These are phyloP conservation scores for Burhinus oedicnemus DNA, from an alignment of 2,113 vertebrate genomes.

Conservation along the genomic window DNA sequence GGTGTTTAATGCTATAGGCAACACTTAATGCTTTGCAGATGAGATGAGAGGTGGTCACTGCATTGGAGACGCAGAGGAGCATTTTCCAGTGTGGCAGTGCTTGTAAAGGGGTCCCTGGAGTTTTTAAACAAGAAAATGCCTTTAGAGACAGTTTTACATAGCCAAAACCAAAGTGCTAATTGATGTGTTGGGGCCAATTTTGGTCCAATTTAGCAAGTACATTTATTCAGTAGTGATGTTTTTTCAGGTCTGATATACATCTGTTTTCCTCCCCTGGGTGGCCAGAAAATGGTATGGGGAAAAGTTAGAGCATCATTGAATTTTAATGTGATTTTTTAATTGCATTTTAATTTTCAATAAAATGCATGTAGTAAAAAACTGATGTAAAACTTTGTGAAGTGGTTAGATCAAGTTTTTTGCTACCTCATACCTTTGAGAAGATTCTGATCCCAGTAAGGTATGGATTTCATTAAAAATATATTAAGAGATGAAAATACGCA, in stretches of 20 bases:
- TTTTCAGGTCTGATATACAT: constrained; percentile 18
- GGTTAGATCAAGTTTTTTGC: constrained; percentile 1
- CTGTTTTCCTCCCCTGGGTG: not conserved
- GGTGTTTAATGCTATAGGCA: not conserved
- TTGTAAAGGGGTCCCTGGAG: not conserved
- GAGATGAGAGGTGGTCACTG: not conserved
- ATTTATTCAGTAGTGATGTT: not conserved
- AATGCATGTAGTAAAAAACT: constrained; percentile 4
- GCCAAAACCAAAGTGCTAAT: constrained; percentile 47
- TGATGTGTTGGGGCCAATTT: constrained; percentile 23
- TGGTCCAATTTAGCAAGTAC: constrained; percentile 31
- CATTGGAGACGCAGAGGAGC: not conserved
- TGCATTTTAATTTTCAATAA: constrained; percentile 59
- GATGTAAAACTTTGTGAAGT: constrained; percentile 3
- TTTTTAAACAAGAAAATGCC: constrained; percentile 30
- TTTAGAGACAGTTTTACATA: constrained; percentile 35
- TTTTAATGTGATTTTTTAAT: constrained; percentile 39
- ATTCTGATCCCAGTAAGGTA: not conserved
- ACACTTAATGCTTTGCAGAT: not conserved
- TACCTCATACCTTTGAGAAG: not conserved
- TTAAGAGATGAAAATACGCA: not conserved
- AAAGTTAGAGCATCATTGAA: constrained; percentile 42
- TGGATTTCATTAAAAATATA: not conserved
- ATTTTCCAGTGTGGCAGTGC: not conserved
- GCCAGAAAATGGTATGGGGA: not conserved